Evolutionary conservation across 2,888 invertebrate genomes (phyloP), one percentile per base, ranked within the genome.

Genomic region (Standfussiana lucernea): DNA sequence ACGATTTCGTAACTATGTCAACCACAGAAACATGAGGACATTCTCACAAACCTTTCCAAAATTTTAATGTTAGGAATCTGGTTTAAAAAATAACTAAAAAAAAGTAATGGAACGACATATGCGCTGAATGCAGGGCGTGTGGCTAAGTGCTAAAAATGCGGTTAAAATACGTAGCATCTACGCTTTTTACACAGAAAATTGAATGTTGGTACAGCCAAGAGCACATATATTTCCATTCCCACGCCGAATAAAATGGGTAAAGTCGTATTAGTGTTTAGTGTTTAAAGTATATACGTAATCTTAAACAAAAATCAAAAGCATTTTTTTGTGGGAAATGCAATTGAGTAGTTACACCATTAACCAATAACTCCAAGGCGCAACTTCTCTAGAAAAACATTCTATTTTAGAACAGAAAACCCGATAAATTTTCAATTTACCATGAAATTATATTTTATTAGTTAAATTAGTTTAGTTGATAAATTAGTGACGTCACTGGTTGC

Each of bases 61-160:
- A 42, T 79, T n/a, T 40, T 50, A 3, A 56, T 35, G 15, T 32
- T n/a, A 21, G 50, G 6, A 53, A n/a, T 11, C n/a, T 50, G 15
- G 35, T 21, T 6, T n/a, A 47, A 53, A 71, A 45, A 70, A 18
- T 21, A 32, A 15, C 8, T 10, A 32, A 56, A 35, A 28, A 65
- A 66, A 65, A 42, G 28, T 15, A 84, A 80, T 69, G 35, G 80
- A 53, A 67, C 40, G 35, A 62, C 64, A 45, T 59, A 28, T 66
- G 62, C 7, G 61, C 10, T 42, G 15, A 64, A 64, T n/a, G 5
- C 62, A 53, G 35, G 45, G 15, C n/a, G 40, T 35, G 42, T 24
- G 18, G 53, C 59, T 80, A 32, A 84, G 53, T 72, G 53, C 53
- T 56, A 40, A 62, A 79, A 72, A 84, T 70, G 35, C 47, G 72